Conservation (phyloP, 1,140 invertebrate species). For the Heliothis subflexa region DNA sequence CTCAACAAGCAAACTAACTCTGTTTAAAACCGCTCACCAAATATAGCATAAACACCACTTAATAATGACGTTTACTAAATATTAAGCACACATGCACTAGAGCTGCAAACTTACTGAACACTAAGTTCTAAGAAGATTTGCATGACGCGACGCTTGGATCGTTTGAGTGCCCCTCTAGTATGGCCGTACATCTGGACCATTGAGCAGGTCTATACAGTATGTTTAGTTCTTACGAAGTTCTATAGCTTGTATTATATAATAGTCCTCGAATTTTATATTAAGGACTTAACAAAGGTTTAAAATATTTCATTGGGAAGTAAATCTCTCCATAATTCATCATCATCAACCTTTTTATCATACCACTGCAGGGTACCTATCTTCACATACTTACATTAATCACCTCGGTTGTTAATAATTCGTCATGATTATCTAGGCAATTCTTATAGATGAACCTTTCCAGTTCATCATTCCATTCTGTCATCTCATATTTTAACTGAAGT, state of each 20-base stretch:
- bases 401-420: too few relatives aligned
- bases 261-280: too few relatives aligned
- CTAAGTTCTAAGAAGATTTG: slow-evolving; percentile 46
- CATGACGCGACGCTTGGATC: slow-evolving; percentile 16
- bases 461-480: too few relatives aligned
- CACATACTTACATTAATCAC: too few relatives aligned
- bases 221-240: not conserved
- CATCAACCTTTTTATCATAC: not conserved
- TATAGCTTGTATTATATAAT: not conserved
- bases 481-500: not conserved
- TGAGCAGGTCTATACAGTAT: not conserved
- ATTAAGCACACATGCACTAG: slow-evolving; percentile 32
- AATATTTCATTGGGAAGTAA: too few relatives aligned
- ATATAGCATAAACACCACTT: slow-evolving; percentile 10
- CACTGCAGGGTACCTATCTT: too few relatives aligned
- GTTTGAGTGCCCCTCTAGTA: slow-evolving; percentile 14
- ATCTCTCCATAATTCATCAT: not conserved
- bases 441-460: too few relatives aligned
- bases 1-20: not conserved
- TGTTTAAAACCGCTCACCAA: not conserved
- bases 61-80: slow-evolving; percentile 35
- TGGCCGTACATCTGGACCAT: not conserved
- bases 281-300: too few relatives aligned
- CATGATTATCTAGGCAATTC: too few relatives aligned
- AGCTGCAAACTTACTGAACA: slow-evolving; percentile 21